Evolutionary conservation across 2,797 vertebrate genomes (phyloP).

Genomic region (Notolepis coatsorum): DNA sequence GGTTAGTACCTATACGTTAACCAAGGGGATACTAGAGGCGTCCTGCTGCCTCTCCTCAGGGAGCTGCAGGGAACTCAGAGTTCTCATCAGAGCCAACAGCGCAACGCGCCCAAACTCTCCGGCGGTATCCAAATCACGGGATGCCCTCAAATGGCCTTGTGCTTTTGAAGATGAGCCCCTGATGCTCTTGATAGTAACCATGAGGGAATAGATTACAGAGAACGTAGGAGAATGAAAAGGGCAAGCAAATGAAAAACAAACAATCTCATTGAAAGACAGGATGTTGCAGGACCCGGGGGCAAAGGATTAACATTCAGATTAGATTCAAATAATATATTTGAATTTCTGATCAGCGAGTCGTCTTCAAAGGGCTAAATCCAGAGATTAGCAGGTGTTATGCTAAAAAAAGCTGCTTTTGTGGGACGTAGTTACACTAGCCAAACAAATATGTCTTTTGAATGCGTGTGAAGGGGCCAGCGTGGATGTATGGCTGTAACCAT

Average conservation of each 20-base stretch:
- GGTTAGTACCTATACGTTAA: too few relatives aligned
- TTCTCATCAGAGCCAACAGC: constrained; percentile 26
- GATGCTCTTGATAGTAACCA: constrained; percentile 31
- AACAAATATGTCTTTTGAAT: constrained; percentile 98
- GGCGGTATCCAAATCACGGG: constrained; percentile 16
- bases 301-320: constrained; percentile 91
- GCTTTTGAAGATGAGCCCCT: constrained; percentile 40
- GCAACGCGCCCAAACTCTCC: constrained; percentile 19
- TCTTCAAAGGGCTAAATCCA: constrained; percentile 85
- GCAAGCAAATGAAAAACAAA: constrained; percentile 85
- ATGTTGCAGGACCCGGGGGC: constrained; percentile 81
- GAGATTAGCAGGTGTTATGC: constrained; percentile 92
- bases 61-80: constrained; percentile 19
- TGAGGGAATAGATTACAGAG: constrained; percentile 30
- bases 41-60: constrained; percentile 34
- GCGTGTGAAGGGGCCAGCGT: constrained; percentile 88
- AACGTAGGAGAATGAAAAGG: constrained; percentile 41
- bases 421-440: constrained; percentile 89
- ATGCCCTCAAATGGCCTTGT: constrained; percentile 35
- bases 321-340: constrained; percentile 91
- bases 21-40: too few relatives aligned
- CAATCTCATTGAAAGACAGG: constrained; percentile 83
- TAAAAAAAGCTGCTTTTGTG: constrained; percentile 86
- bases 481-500: constrained; percentile 90
- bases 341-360: constrained; percentile 88